Base-by-base conservation (phyloP, 2,113 vertebrate genomes). In the Leucosticte australis region DNA sequence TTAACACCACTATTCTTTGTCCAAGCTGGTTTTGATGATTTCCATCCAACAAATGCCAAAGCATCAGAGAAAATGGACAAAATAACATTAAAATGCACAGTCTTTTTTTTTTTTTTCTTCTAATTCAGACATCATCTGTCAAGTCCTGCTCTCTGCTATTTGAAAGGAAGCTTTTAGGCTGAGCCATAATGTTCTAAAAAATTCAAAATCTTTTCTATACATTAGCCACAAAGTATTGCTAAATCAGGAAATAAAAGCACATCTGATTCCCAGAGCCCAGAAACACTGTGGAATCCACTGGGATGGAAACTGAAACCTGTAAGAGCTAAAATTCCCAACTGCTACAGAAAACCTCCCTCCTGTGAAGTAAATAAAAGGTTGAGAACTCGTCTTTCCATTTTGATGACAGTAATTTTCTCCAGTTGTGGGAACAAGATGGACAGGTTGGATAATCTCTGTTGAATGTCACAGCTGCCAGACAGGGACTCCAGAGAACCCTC, bases 341-440 rank as follows among this genome's bases (percentile, higher is more conserved):
- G 28, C 57, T 88, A 35, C 53, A 86, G 75, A 84, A 88, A 83
- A 8, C 2, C 8, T 26, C 17, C 33, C 81, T 67, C 31, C 75
- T 71, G 73, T 73, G 90, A 81, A 69, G 53, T 41, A 92, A 90
- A 92, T 37, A 71, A 56, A 74, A 94, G 76, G 93, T 44, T 81
- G 92, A 84, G 74, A 33, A 53, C 55, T 70, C 52, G 28, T 52
- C 79, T 44, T 73, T 59, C 63, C n/a, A 15, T 71, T 94, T 77
- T 52, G 76, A 96, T 89, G 46, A 78, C 71, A 90, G 93, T 87
- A 52, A 94, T 97, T 92, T 90, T 76, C 71, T 41, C 57, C 84
- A 92, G 92, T 90, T 70, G 90, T 12, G 26, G 47, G 71, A 89
- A 65, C 10, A 80, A 60, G 83, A 89, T 41, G 62, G 77, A 60